A percentile compares a stretch with the other conserved stretches of the same genome.
phyloP scores from a whole-genome alignment of 1,140 invertebrate genomes.

The Ladona fulva region DNA sequence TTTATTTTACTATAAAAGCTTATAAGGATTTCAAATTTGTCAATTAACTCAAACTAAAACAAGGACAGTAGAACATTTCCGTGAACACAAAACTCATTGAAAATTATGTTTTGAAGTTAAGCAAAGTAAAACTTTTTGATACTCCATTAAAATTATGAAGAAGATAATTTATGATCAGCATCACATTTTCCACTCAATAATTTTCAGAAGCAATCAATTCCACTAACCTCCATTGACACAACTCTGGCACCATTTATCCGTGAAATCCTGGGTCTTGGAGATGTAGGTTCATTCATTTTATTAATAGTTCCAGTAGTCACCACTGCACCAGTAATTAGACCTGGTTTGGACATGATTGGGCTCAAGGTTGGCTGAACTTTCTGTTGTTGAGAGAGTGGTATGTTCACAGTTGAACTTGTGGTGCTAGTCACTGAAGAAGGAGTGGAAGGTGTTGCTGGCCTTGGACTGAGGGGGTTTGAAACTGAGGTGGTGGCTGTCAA shows the following conservation, averaged over 20 bases:
- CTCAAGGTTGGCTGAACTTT: not conserved
- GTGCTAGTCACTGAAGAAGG: slow-evolving; percentile 28
- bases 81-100: no score
- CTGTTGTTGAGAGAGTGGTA: not conserved
- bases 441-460: slow-evolving; percentile 21
- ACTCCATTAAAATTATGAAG: no score
- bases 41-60: no score
- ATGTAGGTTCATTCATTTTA: slow-evolving; percentile 12
- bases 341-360: not conserved
- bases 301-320: slow-evolving; percentile 12
- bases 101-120: no score
- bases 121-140: no score
- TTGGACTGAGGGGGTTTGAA: slow-evolving; percentile 25
- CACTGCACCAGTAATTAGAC: slow-evolving; percentile 17
- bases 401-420: not conserved
- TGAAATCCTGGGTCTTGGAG: not conserved
- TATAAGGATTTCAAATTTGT: no score
- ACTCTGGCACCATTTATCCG: slow-evolving; percentile 32
- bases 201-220: no score
- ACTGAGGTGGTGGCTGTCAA: slow-evolving; percentile 17
- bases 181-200: no score
- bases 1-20: no score
- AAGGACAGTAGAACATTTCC: no score
- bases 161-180: no score
- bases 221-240: not conserved